These are phyloP conservation scores for Pachymerium ferrugineum DNA, from an alignment of 2,888 invertebrate genomes.

Conservation along the genomic window DNA sequence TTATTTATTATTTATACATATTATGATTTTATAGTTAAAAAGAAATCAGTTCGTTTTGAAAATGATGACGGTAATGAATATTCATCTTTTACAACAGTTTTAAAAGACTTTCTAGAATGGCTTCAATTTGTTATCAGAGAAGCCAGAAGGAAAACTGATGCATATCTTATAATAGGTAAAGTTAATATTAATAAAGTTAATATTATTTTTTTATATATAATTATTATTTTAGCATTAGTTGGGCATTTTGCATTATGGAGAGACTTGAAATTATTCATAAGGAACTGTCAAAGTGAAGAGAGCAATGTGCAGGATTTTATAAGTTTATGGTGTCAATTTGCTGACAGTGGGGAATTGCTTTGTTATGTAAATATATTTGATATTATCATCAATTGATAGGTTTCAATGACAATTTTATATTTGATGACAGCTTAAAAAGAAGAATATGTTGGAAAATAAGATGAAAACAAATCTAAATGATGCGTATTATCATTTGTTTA, in stretches of 20 bases:
- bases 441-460: neutral
- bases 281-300: neutral
- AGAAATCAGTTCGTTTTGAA: neutral
- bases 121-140: neutral
- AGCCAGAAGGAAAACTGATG: neutral
- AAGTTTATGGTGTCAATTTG: conserved; percentile 20
- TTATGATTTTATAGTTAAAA: neutral
- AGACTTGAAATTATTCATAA: neutral
- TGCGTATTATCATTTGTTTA: neutral
- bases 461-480: neutral
- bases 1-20: neutral
- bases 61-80: neutral
- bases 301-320: neutral
- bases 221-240: neutral
- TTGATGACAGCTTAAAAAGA: neutral
- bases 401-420: neutral
- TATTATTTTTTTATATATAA: neutral
- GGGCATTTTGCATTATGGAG: neutral
- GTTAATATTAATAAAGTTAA: neutral
- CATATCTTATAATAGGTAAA: conserved; percentile 9
- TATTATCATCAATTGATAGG: neutral
- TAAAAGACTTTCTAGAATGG: neutral
- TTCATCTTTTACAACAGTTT: neutral
- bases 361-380: neutral
- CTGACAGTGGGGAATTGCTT: neutral